Percentiles rank a stretch among this genome's conserved stretches.
These are phyloP conservation scores for Clostera curtula DNA, from an alignment of 2,888 invertebrate genomes.

Conservation along the genomic window DNA sequence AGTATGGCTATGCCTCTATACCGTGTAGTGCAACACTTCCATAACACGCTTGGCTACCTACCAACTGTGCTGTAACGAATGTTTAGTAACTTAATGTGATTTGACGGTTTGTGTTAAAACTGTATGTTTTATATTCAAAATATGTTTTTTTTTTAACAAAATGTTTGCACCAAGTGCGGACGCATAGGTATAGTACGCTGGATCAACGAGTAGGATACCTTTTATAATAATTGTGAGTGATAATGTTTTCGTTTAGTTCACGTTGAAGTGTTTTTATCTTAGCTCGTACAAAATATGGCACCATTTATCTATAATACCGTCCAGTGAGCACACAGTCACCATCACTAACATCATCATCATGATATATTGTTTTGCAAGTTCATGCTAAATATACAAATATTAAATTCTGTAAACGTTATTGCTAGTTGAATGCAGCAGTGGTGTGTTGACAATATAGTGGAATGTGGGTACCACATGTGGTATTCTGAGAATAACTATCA, in stretches of 20 bases:
- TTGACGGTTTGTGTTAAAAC: slow-evolving; percentile 51
- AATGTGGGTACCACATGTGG: slow-evolving; percentile 22
- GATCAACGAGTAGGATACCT: slow-evolving; percentile 56
- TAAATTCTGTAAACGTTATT: slow-evolving; percentile 22
- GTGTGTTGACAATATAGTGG: slow-evolving; percentile 17
- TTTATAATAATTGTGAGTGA: slow-evolving; percentile 34
- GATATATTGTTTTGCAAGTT: slow-evolving; percentile 23
- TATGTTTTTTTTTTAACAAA: slow-evolving; percentile 38
- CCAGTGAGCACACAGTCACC: slow-evolving; percentile 50
- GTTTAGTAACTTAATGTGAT: slow-evolving; percentile 41
- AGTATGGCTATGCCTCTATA: too few species aligned
- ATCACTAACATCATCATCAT: slow-evolving; percentile 33
- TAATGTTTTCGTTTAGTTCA: slow-evolving; percentile 37
- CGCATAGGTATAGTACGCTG: slow-evolving; percentile 46
- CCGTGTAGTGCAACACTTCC: too few species aligned
- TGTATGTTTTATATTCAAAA: slow-evolving; percentile 43
- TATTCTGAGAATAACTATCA: slow-evolving; percentile 20
- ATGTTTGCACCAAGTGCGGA: slow-evolving; percentile 65
- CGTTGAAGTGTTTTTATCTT: slow-evolving; percentile 33
- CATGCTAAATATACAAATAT: slow-evolving; percentile 14
- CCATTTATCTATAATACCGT: slow-evolving; percentile 64
- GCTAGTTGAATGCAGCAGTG: slow-evolving; percentile 16
- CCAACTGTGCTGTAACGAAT: slow-evolving; percentile 18
- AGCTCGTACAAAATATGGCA: slow-evolving; percentile 41
- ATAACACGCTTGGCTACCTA: slow-evolving; percentile 13